phyloP scores from a whole-genome alignment of 2,888 invertebrate genomes.

The Lasius platythorax region DNA sequence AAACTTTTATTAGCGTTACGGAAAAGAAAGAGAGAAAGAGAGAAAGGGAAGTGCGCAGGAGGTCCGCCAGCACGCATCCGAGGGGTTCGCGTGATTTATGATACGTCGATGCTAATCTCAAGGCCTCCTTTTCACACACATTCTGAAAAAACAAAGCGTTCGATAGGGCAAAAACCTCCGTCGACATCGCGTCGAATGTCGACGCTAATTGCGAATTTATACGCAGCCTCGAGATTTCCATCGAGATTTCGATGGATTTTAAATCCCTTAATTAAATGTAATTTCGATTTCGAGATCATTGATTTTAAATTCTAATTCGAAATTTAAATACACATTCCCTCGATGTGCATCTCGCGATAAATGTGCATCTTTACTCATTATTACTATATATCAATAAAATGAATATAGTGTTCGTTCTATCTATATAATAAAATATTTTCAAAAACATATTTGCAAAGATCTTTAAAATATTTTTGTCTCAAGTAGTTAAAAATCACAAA shows the following conservation, averaged over 20 bases:
- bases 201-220: slow-evolving; percentile 25
- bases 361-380: not conserved
- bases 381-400: not conserved
- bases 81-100: slow-evolving; percentile 37
- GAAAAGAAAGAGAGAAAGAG: not conserved
- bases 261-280: not conserved
- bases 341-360: too few species aligned
- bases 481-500: not conserved
- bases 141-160: slow-evolving; percentile 30
- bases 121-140: slow-evolving; percentile 18
- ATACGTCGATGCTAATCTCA: slow-evolving; percentile 39
- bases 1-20: slow-evolving; percentile 12
- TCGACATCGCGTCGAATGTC: not conserved
- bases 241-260: not conserved
- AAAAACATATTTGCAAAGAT: not conserved
- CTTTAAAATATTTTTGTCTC: not conserved
- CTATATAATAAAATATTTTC: slow-evolving; percentile 1
- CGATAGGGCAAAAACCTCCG: not conserved
- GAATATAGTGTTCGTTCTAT: not conserved
- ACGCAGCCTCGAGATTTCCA: not conserved
- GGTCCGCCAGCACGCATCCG: not conserved
- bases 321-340: not conserved
- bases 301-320: not conserved
- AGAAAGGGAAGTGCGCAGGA: slow-evolving; percentile 5
- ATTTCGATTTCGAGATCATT: not conserved